Percentiles rank a stretch among this genome's conserved stretches.
These are phyloP conservation scores for Psittacus erithacus DNA, from an alignment of 2,113 vertebrate species.

Conservation along the genomic window DNA sequence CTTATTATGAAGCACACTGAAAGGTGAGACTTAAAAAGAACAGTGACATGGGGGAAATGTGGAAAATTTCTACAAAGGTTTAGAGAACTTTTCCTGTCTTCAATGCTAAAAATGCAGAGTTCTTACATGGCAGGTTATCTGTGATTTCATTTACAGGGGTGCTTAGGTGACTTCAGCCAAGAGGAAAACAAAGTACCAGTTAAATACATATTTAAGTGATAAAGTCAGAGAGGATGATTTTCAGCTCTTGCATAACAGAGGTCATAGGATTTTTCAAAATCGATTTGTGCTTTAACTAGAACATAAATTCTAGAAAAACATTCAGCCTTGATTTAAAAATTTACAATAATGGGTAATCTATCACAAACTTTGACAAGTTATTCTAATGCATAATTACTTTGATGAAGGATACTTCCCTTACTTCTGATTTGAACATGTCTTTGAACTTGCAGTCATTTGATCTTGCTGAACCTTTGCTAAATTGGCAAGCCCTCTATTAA, in stretches of 20 bases:
- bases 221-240: not conserved
- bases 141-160: not conserved
- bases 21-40: not conserved
- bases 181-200: not conserved
- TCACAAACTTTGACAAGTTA: conserved; percentile 8
- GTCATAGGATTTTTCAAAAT: not conserved
- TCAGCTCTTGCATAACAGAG: not conserved
- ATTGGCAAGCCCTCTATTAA: conserved; percentile 14
- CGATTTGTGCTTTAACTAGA: not conserved
- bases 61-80: not conserved
- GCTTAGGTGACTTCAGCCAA: not conserved
- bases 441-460: conserved; percentile 53
- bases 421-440: conserved; percentile 28
- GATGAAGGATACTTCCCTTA: not conserved
- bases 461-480: conserved; percentile 39
- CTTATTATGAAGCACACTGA: not conserved
- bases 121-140: not conserved
- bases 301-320: not conserved
- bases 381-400: conserved; percentile 1
- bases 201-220: not conserved
- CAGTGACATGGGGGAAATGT: not conserved
- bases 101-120: not conserved
- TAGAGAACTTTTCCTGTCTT: not conserved
- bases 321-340: conserved; percentile 22
- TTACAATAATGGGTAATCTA: not conserved